Conservation (phyloP, 2,888 invertebrate genomes). For the Gryllus longicercus region DNA sequence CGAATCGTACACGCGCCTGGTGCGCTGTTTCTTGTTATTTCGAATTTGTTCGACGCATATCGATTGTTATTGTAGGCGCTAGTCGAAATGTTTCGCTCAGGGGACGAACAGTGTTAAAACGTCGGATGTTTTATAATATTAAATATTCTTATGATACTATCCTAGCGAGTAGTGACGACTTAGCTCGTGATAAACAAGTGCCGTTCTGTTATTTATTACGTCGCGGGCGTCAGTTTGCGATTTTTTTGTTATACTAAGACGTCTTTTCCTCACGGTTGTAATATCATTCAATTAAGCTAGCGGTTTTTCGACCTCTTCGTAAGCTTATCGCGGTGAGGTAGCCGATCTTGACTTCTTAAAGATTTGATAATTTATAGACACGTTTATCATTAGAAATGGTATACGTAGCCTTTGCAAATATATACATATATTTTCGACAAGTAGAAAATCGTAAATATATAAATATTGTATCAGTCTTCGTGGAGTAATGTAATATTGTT, state of each 20-base stretch:
- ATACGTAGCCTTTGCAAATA: not conserved
- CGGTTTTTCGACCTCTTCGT: not conserved
- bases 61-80: too few relatives aligned
- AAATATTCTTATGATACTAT: not conserved
- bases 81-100: not conserved
- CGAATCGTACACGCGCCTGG: too few relatives aligned
- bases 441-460: not conserved
- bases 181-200: not conserved
- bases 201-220: not conserved
- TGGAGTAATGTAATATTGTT: not conserved
- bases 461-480: not conserved
- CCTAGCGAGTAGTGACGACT: not conserved
- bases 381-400: slow-evolving; percentile 17
- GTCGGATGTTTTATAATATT: not conserved
- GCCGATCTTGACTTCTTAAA: not conserved
- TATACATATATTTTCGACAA: not conserved
- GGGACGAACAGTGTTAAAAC: not conserved
- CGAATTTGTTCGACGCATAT: too few relatives aligned
- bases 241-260: not conserved
- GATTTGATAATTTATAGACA: not conserved
- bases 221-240: not conserved
- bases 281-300: not conserved
- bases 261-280: not conserved
- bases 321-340: not conserved
- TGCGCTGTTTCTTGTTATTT: too few relatives aligned